Conservation (phyloP, 2,113 vertebrate species). For the Megalops atlanticus region DNA sequence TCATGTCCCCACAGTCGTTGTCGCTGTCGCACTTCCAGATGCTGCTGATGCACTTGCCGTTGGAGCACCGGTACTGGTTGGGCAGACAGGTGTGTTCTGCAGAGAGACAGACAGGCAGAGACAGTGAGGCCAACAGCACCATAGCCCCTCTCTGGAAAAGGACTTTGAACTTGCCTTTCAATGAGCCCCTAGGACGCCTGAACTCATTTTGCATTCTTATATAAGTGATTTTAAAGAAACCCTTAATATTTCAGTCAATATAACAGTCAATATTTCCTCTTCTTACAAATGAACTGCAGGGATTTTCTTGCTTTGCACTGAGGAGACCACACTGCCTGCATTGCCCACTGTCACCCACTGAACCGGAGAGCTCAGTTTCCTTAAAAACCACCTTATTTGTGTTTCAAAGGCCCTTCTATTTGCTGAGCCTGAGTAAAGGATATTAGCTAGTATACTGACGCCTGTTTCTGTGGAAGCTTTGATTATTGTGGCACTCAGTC, state of each 20-base stretch:
- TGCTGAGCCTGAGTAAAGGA: no score
- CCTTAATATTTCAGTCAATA: no score
- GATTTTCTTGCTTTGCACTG: no score
- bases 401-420: no score
- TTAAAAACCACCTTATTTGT: no score
- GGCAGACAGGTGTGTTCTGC: constrained; percentile 83
- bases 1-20: constrained; percentile 97
- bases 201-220: background rate
- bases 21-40: constrained; percentile 98
- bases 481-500: no score
- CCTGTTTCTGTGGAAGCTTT: no score
- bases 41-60: constrained; percentile 94
- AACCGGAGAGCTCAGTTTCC: no score
- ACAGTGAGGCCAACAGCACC: background rate
- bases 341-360: background rate
- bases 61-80: constrained; percentile 92
- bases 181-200: background rate
- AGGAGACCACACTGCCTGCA: background rate
- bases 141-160: background rate
- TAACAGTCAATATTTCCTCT: no score
- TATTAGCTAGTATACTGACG: no score
- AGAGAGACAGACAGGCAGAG: background rate
- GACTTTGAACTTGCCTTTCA: background rate
- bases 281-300: no score
- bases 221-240: no score